phyloP scores from a whole-genome alignment of 1,140 invertebrate genomes.

The Scaptomyza pallida region DNA sequence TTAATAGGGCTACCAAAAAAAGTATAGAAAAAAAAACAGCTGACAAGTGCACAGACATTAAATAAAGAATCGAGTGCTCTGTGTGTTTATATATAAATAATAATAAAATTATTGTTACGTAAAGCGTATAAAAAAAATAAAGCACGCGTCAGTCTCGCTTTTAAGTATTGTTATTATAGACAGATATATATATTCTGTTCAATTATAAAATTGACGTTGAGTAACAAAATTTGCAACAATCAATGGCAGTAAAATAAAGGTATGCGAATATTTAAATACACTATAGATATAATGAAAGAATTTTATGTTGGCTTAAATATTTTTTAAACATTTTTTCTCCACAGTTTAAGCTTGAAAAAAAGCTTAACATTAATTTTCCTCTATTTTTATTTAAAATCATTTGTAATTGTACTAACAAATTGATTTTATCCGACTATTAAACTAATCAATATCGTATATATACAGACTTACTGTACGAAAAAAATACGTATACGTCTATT shows the following conservation, averaged over 20 bases:
- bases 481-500: slow-evolving; percentile 34
- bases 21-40: slow-evolving; percentile 56
- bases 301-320: neutral
- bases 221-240: slow-evolving; percentile 37
- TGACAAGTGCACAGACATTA: slow-evolving; percentile 55
- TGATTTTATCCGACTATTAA: neutral
- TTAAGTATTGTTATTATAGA: slow-evolving; percentile 34
- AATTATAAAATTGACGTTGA: slow-evolving; percentile 30
- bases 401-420: neutral
- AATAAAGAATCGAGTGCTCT: slow-evolving; percentile 5
- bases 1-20: no score
- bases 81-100: slow-evolving; percentile 9
- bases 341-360: neutral
- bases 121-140: slow-evolving; percentile 49
- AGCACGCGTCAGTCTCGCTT: slow-evolving; percentile 20
- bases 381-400: no score
- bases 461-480: neutral
- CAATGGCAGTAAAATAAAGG: slow-evolving; percentile 24
- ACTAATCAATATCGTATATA: neutral
- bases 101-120: slow-evolving; percentile 58
- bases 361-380: neutral
- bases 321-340: neutral
- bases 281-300: neutral
- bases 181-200: slow-evolving; percentile 16
- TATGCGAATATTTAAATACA: slow-evolving; percentile 4